Conservation (phyloP, 2,113 vertebrate genomes). For the Embiotoca jacksoni region DNA sequence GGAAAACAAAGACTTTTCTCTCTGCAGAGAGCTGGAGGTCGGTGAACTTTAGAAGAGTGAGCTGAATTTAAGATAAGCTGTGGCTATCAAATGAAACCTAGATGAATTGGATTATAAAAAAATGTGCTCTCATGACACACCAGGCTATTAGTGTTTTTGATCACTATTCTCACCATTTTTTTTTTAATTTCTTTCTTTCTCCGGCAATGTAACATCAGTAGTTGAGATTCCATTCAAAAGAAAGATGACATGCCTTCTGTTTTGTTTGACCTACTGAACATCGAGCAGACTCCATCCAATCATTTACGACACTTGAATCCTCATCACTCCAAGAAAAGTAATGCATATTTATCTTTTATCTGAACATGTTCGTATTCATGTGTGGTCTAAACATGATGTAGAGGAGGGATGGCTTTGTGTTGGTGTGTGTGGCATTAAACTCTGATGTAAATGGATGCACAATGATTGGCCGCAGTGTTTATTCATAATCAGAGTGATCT, state of each 20-base stretch:
- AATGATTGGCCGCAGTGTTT: slow-evolving; percentile 63
- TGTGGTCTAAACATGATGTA: slow-evolving; percentile 15
- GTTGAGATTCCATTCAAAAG: not conserved
- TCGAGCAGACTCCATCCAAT: slow-evolving; percentile 11
- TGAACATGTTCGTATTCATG: slow-evolving; percentile 15
- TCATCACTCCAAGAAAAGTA: slow-evolving; percentile 5
- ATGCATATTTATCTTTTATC: not conserved
- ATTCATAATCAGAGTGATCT: slow-evolving; percentile 69
- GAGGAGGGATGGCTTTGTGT: not conserved
- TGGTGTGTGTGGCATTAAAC: slow-evolving; percentile 17
- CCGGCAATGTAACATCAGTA: not conserved
- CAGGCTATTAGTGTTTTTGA: too few relatives aligned
- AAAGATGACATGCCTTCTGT: not conserved
- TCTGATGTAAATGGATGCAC: slow-evolving; percentile 47
- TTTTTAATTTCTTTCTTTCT: not conserved
- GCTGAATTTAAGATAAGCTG: too few relatives aligned
- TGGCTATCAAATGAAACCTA: too few relatives aligned
- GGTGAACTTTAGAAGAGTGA: too few relatives aligned
- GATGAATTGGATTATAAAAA: too few relatives aligned
- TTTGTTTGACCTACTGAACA: not conserved
- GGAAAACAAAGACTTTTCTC: too few relatives aligned
- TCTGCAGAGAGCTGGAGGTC: too few relatives aligned
- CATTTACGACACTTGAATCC: slow-evolving; percentile 5
- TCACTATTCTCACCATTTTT: too few relatives aligned
- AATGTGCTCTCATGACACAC: too few relatives aligned